Evolutionary conservation across 1,140 invertebrate genomes (phyloP).

Genomic region (Drosophila baimaii): DNA sequence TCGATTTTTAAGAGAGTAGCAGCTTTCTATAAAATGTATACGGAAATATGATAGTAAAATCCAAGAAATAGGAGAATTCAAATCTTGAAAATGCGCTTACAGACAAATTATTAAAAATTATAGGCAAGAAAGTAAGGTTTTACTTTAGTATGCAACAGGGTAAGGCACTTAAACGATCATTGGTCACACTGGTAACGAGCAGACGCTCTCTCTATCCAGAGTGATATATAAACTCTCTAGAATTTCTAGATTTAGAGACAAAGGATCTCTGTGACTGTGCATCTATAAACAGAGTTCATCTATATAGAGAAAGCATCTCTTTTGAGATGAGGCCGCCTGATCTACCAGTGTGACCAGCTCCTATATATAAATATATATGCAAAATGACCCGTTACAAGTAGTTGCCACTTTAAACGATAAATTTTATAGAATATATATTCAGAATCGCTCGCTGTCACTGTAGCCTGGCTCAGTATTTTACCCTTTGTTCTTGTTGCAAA

Average conservation of each 20-base stretch:
- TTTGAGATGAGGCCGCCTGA: neutral
- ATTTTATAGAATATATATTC: neutral
- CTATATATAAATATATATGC: neutral
- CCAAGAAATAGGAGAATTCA: too few relatives aligned
- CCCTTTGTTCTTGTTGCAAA: constrained; percentile 49
- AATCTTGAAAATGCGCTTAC: neutral
- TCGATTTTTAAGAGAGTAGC: neutral
- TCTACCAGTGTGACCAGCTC: neutral
- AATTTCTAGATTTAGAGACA: too few relatives aligned
- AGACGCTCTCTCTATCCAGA: neutral
- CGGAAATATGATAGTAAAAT: too few relatives aligned
- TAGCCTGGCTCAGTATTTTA: constrained; percentile 54
- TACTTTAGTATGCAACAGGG: neutral
- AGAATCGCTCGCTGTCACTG: constrained; percentile 45
- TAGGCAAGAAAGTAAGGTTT: too few relatives aligned
- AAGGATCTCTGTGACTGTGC: too few relatives aligned
- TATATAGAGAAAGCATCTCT: too few relatives aligned
- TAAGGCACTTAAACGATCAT: neutral
- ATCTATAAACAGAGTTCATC: too few relatives aligned
- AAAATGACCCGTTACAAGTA: neutral
- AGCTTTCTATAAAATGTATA: neutral
- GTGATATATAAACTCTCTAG: neutral
- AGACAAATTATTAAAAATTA: neutral
- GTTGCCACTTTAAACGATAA: neutral
- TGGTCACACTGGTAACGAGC: neutral